Evolutionary conservation across 2,888 invertebrate genomes (phyloP).

Genomic region (Caenorhabditis sinica): DNA sequence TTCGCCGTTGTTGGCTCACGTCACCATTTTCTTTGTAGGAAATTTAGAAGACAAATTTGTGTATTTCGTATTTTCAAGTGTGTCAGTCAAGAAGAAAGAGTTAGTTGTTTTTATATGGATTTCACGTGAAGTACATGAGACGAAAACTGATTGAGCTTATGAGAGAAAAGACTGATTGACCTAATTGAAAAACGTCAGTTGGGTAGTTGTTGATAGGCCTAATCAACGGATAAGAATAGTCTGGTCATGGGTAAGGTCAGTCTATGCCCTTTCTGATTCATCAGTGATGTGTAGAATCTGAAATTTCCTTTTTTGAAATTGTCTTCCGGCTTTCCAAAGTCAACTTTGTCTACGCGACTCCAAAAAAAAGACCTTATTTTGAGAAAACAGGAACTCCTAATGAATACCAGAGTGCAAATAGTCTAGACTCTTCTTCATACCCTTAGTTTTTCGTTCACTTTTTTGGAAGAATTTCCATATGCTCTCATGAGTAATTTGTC

Average conservation of each 20-base stretch:
- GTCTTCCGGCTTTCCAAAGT: too few species aligned
- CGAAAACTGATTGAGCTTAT: slow-evolving; percentile 22
- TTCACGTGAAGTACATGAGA: slow-evolving; percentile 40
- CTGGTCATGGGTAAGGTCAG: slow-evolving; percentile 14
- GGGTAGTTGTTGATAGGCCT: background rate
- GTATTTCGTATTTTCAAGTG: slow-evolving; percentile 15
- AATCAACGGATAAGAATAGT: slow-evolving; percentile 21
- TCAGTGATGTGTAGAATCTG: background rate
- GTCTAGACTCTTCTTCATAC: slow-evolving; percentile 2
- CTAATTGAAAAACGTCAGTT: slow-evolving; percentile 14
- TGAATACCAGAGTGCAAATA: slow-evolving; percentile 21
- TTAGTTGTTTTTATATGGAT: background rate
- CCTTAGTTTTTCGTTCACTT: background rate
- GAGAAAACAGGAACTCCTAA: background rate
- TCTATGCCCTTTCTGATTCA: slow-evolving; percentile 5
- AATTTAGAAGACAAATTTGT: slow-evolving; percentile 13
- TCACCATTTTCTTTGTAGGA: slow-evolving; percentile 20
- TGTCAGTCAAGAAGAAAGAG: slow-evolving; percentile 10
- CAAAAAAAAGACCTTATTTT: background rate
- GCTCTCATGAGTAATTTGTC: slow-evolving; percentile 9
- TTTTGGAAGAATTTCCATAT: background rate
- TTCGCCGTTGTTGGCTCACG: background rate
- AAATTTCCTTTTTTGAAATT: too few species aligned
- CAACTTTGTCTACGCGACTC: background rate
- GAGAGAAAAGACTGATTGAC: background rate